Conservation (phyloP, 2,113 vertebrate genomes). For the Pan troglodytes region DNA sequence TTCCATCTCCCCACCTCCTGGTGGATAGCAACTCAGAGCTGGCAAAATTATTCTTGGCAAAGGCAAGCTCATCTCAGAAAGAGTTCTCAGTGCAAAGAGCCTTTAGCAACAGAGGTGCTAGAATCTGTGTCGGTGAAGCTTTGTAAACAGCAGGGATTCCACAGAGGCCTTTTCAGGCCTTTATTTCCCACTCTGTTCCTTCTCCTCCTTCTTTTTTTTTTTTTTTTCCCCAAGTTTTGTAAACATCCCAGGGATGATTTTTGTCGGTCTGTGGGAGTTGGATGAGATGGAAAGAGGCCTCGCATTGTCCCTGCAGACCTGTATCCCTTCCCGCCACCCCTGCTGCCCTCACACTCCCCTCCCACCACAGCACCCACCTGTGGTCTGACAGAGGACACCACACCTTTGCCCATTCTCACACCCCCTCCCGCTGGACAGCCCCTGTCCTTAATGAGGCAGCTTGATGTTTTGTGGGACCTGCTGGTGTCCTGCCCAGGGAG, state of each 20-base stretch:
- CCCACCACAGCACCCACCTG: not conserved
- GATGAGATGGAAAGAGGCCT: not conserved
- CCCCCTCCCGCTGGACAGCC: accelerated
- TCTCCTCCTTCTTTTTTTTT: conserved; percentile 37
- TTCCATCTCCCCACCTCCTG: conserved; percentile 50
- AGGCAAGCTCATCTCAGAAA: conserved; percentile 48
- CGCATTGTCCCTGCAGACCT: not conserved
- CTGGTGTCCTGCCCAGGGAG: not conserved
- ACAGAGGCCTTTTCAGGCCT: conserved; percentile 74
- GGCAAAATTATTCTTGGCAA: conserved; percentile 80
- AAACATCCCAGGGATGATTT: conserved; percentile 57
- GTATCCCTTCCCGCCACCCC: conserved; percentile 32
- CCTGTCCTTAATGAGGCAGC: not conserved
- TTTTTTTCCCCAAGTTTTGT: not conserved
- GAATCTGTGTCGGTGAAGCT: not conserved
- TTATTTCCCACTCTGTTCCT: conserved; percentile 9
- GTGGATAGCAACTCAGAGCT: conserved; percentile 72
- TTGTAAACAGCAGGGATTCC: conserved; percentile 68
- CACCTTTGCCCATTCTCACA: not conserved
- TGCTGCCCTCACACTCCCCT: not conserved
- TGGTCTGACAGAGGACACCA: not conserved
- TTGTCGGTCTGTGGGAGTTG: conserved; percentile 35
- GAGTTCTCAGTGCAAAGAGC: conserved; percentile 63
- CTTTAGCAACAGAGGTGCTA: conserved; percentile 54
- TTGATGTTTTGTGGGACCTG: not conserved